Evolutionary conservation across 2,888 invertebrate species (phyloP).

Genomic region (Crematogaster levior): DNA sequence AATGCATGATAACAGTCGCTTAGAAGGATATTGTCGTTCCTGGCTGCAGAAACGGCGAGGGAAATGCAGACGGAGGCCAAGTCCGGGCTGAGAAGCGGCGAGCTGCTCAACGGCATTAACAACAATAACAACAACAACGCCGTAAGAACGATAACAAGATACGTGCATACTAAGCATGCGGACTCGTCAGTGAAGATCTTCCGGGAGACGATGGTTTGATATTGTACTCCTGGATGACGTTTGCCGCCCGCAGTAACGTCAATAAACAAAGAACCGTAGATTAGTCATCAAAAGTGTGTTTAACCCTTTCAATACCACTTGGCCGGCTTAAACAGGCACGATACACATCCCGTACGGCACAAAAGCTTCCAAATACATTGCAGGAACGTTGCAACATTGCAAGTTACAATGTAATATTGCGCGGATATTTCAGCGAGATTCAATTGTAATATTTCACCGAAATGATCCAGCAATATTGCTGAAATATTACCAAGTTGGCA

Average conservation of each 20-base stretch:
- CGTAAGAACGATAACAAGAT: conserved; percentile 84
- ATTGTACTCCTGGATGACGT: conserved; percentile 2
- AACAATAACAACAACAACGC: conserved; percentile 79
- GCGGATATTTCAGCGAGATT: too few species aligned
- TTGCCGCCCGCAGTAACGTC: background rate
- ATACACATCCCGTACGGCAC: too few species aligned
- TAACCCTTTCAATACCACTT: conserved; percentile 20
- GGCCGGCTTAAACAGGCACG: background rate
- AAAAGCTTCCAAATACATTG: too few species aligned
- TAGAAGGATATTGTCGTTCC: conserved; percentile 58
- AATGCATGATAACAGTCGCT: conserved; percentile 36
- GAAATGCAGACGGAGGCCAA: conserved; percentile 61
- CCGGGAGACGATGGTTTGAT: conserved; percentile 85
- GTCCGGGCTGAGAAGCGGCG: conserved; percentile 62
- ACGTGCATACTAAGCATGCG: conserved; percentile 85
- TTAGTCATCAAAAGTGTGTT: conserved; percentile 6
- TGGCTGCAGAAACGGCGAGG: conserved; percentile 64
- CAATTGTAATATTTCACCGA: too few species aligned
- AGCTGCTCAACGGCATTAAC: conserved; percentile 71
- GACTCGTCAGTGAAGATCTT: conserved; percentile 85
- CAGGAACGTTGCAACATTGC: too few species aligned
- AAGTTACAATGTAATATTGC: too few species aligned
- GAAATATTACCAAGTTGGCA: too few species aligned
- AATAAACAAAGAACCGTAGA: background rate
- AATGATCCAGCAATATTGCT: too few species aligned